A percentile compares a stretch with the other conserved stretches of the same genome.
phyloP scores from a whole-genome alignment of 37 sponge, comb jelly and placozoan species.

The Cladorhizidae sp. region DNA sequence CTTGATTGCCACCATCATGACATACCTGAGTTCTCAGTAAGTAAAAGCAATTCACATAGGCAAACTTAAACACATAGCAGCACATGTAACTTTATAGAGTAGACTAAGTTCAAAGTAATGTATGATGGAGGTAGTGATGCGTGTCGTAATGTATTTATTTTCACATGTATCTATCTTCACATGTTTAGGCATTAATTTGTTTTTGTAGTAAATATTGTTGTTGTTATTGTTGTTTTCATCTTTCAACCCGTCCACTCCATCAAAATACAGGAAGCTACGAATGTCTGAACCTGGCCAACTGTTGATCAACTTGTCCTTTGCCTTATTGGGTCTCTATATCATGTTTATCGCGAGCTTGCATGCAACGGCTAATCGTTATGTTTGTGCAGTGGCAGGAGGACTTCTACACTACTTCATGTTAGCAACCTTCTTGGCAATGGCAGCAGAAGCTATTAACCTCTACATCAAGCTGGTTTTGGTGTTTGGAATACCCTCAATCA shows the following conservation, averaged over 20 bases:
- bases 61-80: no score
- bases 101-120: not conserved
- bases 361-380: not conserved
- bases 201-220: not conserved
- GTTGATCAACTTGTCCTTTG: conserved; percentile 26
- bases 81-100: no score
- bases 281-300: not conserved
- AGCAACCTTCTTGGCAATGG: no score
- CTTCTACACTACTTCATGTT: no score
- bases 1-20: conserved; percentile 6
- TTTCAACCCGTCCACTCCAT: no score
- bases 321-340: conserved; percentile 39
- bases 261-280: conserved; percentile 1
- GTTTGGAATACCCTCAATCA: not conserved
- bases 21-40: not conserved
- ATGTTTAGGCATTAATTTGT: not conserved
- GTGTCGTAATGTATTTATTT: no score
- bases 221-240: no score
- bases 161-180: no score
- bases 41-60: no score
- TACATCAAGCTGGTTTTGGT: conserved; percentile 39
- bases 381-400: no score
- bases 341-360: conserved; percentile 28
- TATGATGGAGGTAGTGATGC: not conserved
- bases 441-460: not conserved